Percentiles rank a stretch among this genome's conserved stretches.
Conservation (phyloP, 2,888 invertebrate genomes). For the Syrista parreyssii region DNA sequence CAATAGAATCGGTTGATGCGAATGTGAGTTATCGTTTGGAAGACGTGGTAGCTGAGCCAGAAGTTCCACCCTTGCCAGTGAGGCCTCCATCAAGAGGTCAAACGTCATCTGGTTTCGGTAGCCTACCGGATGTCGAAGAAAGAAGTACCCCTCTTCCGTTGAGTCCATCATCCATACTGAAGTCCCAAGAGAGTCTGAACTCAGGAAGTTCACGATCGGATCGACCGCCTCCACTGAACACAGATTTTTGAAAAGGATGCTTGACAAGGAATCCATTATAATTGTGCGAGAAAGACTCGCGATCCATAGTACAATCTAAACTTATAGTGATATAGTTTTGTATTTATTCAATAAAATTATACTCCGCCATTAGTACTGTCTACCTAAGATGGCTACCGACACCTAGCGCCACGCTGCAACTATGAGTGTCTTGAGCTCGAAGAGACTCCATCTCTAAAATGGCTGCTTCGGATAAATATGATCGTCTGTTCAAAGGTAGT, state of each 20-base stretch:
- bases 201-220: conserved; percentile 35
- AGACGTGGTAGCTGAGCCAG: conserved; percentile 27
- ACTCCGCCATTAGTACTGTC: background rate
- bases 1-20: conserved; percentile 31
- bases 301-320: conserved; percentile 13
- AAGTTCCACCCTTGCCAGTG: conserved; percentile 25
- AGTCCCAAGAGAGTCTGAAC: conserved; percentile 37
- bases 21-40: conserved; percentile 25
- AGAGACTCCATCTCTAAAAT: background rate
- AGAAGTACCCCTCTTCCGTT: conserved; percentile 13
- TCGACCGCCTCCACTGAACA: conserved; percentile 18
- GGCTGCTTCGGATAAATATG: background rate
- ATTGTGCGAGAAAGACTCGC: background rate
- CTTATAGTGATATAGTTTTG: conserved; percentile 11
- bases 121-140: conserved; percentile 44
- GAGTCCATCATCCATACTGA: conserved; percentile 8
- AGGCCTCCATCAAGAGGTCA: conserved; percentile 49
- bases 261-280: background rate
- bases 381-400: background rate
- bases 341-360: conserved; percentile 24
- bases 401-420: background rate
- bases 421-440: background rate
- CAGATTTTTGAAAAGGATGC: conserved; percentile 12
- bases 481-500: background rate
- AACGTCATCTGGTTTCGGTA: conserved; percentile 54